These are phyloP conservation scores for Scaptomyza polygonia DNA, from an alignment of 2,888 invertebrate species.

Conservation along the genomic window DNA sequence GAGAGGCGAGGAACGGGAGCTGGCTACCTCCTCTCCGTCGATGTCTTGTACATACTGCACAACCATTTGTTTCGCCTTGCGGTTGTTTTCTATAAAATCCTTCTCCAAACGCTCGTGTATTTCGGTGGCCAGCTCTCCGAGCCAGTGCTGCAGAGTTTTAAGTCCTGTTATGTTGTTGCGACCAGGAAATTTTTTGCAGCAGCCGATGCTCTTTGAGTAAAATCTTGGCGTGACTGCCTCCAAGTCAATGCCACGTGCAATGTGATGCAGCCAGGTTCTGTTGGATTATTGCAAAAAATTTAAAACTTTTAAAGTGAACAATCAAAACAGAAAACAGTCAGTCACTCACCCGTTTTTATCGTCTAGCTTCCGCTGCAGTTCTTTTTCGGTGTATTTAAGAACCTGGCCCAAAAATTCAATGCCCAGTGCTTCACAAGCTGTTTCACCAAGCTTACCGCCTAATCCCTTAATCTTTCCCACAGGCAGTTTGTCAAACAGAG, in stretches of 20 bases:
- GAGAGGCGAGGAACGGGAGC: conserved; percentile 88
- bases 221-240: conserved; percentile 94
- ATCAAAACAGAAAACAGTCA: background rate
- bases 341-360: conserved; percentile 92
- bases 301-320: too few relatives aligned
- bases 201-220: conserved; percentile 96
- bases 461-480: conserved; percentile 94
- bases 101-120: conserved; percentile 92
- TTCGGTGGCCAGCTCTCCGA: conserved; percentile 91
- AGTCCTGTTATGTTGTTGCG: conserved; percentile 88
- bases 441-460: conserved; percentile 96
- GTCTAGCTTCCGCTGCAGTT: conserved; percentile 90
- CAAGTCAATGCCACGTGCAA: conserved; percentile 93
- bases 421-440: conserved; percentile 89
- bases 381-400: conserved; percentile 88
- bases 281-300: background rate
- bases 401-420: conserved; percentile 93
- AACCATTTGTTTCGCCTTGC: conserved; percentile 91
- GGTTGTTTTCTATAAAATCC: conserved; percentile 92
- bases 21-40: conserved; percentile 86
- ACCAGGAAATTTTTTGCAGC: conserved; percentile 97
- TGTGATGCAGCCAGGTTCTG: conserved; percentile 93
- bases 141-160: conserved; percentile 91
- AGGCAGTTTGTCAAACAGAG: conserved; percentile 87
- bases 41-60: conserved; percentile 88